phyloP scores from a whole-genome alignment of 2,888 invertebrate species.

The Drosophila mettleri region DNA sequence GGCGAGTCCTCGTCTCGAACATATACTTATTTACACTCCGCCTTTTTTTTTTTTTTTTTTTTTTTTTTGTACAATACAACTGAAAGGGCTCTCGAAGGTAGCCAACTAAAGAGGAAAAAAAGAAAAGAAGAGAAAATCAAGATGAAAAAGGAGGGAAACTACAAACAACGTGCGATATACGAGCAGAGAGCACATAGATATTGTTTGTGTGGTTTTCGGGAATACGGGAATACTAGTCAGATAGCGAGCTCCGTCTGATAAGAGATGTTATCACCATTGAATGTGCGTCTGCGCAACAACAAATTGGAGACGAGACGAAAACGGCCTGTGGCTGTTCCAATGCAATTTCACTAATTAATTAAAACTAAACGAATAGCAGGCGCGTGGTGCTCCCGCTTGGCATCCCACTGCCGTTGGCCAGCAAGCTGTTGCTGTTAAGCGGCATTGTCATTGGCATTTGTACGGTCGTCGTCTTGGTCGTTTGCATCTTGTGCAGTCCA shows the following conservation, averaged over 20 bases:
- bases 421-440: constrained; percentile 67
- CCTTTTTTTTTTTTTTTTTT: no score
- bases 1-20: constrained; percentile 26
- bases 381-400: constrained; percentile 79
- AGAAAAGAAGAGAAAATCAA: background rate
- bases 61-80: constrained; percentile 50
- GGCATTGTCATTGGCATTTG: constrained; percentile 45
- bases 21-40: constrained; percentile 63
- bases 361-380: constrained; percentile 83
- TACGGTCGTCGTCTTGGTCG: constrained; percentile 33
- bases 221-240: constrained; percentile 17
- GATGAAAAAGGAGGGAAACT: background rate
- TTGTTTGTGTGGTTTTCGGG: background rate
- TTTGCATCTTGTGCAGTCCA: constrained; percentile 50
- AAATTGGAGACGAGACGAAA: background rate
- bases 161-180: constrained; percentile 3
- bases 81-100: background rate
- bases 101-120: background rate
- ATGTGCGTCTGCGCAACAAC: background rate
- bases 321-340: constrained; percentile 1
- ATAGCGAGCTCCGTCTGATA: constrained; percentile 19
- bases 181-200: constrained; percentile 15
- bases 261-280: constrained; percentile 14
- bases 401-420: constrained; percentile 80
- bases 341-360: constrained; percentile 66